These are phyloP conservation scores for Mico argentatus DNA, from an alignment of 2,797 vertebrate species.

Conservation along the genomic window DNA sequence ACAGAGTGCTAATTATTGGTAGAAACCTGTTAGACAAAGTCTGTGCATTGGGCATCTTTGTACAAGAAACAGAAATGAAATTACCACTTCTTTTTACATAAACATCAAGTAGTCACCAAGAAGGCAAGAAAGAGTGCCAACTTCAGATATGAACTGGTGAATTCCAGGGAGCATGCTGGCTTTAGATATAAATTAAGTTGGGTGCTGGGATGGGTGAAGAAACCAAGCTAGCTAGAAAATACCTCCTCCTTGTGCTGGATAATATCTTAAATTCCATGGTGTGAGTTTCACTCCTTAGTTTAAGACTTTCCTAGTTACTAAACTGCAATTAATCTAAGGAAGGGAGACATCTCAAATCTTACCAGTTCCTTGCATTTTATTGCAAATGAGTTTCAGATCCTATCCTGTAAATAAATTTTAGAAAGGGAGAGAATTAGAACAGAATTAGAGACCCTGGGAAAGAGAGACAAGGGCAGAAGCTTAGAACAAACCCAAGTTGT, in stretches of 20 bases:
- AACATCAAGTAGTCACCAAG: constrained; percentile 52
- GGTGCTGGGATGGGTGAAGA: not conserved
- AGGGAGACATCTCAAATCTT: constrained; percentile 27
- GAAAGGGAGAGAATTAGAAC: not conserved
- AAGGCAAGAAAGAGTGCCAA: not conserved
- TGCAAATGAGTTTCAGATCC: not conserved
- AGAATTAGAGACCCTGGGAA: not conserved
- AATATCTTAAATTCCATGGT: not conserved
- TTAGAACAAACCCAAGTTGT: not conserved
- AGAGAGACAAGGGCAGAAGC: not conserved
- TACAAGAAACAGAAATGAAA: constrained; percentile 60
- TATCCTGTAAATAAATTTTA: not conserved
- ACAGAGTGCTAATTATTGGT: constrained; percentile 70
- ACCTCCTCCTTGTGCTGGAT: not conserved
- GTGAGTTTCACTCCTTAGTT: constrained; percentile 13
- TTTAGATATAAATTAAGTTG: not conserved
- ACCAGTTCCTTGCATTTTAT: not conserved
- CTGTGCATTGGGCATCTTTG: constrained; percentile 36
- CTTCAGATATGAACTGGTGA: not conserved
- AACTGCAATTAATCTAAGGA: constrained; percentile 17
- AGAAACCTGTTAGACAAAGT: constrained; percentile 48
- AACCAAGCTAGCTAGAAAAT: not conserved
- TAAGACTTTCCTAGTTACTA: not conserved
- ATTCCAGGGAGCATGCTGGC: not conserved
- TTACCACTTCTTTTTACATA: constrained; percentile 64